These are phyloP conservation scores for Phocoena phocoena DNA, from an alignment of 2,113 vertebrate species.

Conservation along the genomic window DNA sequence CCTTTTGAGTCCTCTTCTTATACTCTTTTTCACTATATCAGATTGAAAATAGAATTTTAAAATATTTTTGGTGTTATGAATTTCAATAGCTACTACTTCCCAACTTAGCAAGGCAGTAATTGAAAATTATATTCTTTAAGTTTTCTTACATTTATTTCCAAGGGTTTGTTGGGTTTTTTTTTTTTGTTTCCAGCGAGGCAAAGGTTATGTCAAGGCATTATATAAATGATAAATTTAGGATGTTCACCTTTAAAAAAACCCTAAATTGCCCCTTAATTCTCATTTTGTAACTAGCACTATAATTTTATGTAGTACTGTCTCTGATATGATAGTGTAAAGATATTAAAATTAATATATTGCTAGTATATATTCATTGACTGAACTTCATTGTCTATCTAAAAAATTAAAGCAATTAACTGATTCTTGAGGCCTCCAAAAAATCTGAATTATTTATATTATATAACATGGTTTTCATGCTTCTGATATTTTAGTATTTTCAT, in stretches of 20 bases:
- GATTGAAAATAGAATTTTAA: background rate
- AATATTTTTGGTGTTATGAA: background rate
- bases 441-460: conserved; percentile 61
- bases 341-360: background rate
- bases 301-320: conserved; percentile 1
- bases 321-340: background rate
- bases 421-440: conserved; percentile 36
- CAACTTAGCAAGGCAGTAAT: background rate
- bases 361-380: background rate
- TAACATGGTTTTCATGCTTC: conserved; percentile 23
- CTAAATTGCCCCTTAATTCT: background rate
- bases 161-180: background rate
- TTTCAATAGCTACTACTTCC: background rate
- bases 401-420: conserved; percentile 48
- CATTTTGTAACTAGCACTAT: background rate
- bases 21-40: too few relatives aligned
- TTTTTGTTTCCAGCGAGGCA: background rate
- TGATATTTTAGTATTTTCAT: conserved; percentile 59
- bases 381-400: conserved; percentile 26
- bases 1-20: background rate
- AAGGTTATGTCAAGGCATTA: background rate
- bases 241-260: background rate
- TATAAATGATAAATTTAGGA: conserved; percentile 12
- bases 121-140: background rate
- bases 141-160: conserved; percentile 30